Percentiles rank a stretch among this genome's conserved stretches.
Evolutionary conservation across 2,797 vertebrate species (phyloP).

Genomic region (Onychomys torridus): DNA sequence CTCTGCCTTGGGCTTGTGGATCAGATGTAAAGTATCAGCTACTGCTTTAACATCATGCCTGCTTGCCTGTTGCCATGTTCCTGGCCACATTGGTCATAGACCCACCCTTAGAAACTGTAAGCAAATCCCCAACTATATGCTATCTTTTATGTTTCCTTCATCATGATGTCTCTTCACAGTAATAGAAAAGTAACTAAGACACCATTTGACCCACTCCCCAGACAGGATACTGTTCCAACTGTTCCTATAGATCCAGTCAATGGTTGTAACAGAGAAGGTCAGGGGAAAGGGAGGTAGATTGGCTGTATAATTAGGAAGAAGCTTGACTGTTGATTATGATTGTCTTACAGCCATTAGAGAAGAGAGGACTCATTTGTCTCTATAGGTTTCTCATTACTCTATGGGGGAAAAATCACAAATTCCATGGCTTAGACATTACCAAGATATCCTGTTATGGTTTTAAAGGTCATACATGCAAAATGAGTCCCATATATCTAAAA

Average conservation of each 20-base stretch:
- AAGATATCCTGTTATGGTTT: background rate
- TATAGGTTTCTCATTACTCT: background rate
- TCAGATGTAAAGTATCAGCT: background rate
- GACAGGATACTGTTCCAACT: background rate
- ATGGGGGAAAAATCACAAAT: background rate
- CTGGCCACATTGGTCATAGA: background rate
- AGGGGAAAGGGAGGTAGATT: background rate
- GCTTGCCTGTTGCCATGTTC: background rate
- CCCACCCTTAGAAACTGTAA: background rate
- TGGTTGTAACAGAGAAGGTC: background rate
- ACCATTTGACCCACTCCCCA: background rate
- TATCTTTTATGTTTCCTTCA: background rate
- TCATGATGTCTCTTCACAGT: background rate
- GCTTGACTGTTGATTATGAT: background rate
- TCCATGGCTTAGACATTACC: background rate
- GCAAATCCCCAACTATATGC: background rate
- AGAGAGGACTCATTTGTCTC: background rate
- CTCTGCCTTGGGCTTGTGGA: background rate
- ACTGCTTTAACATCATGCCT: background rate
- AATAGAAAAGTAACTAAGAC: background rate
- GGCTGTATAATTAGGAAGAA: background rate
- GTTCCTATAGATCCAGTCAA: background rate
- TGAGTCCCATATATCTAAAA: background rate
- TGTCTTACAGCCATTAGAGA: background rate
- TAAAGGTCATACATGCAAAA: conserved; percentile 15